Percentiles rank a stretch among this genome's conserved stretches.
These are phyloP conservation scores for Oreotrochilus melanogaster DNA, from an alignment of 2,113 vertebrate species.

Conservation along the genomic window DNA sequence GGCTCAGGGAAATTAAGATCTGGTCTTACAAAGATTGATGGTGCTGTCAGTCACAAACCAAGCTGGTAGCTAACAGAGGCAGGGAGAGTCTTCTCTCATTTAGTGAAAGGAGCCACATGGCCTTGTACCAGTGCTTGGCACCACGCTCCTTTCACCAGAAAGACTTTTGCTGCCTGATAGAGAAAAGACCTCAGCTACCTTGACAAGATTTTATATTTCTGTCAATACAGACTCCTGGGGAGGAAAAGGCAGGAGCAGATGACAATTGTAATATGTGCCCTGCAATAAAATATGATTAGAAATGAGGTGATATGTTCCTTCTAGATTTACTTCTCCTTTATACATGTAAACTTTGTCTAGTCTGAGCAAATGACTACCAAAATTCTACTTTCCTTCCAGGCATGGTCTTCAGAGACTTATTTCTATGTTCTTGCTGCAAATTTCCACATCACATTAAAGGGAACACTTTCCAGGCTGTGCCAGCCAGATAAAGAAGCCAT, in stretches of 20 bases:
- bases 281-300: neutral
- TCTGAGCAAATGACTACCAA: neutral
- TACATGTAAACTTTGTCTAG: rapidly evolving
- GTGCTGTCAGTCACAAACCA: neutral
- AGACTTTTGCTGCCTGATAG: neutral
- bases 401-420: neutral
- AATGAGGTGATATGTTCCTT: neutral
- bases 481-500: neutral
- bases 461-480: neutral
- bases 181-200: neutral
- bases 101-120: neutral
- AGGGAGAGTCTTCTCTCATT: neutral
- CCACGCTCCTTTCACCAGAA: neutral
- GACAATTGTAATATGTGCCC: neutral
- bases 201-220: neutral
- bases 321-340: neutral
- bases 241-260: neutral
- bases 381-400: neutral
- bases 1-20: neutral
- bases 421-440: neutral
- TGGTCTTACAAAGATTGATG: constrained; percentile 1
- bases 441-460: neutral
- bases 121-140: neutral
- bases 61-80: neutral
- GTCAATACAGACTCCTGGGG: neutral